Evolutionary conservation across 2,797 vertebrate genomes (phyloP), one percentile per base, ranked within the genome.

Genomic region (Staurois parvus): DNA sequence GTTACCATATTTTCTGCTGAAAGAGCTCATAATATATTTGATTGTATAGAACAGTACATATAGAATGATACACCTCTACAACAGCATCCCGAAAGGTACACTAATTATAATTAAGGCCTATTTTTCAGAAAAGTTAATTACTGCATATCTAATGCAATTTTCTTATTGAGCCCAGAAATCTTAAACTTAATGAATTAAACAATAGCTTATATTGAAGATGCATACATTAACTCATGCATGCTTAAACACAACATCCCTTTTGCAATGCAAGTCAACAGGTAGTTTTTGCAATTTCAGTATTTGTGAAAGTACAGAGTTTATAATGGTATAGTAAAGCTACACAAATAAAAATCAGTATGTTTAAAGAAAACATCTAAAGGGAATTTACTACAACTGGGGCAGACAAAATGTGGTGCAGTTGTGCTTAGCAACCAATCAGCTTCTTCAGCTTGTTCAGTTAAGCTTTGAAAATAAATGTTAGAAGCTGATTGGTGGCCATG

Each of bases 61-160:
- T 73, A 73, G 48, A 72, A 59, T 59, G 56, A n/a, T 72, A 40
- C n/a, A 59, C 69, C 56, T 81, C 34, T 59, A 29, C 79, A 72
- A 72, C n/a, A 59, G 26, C 69, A 62, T 81, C 30, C 73, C 32
- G 37, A 72, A 72, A 81, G 68, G 79, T 81, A 81, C 32, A 72
- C 79, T 73, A 72, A 81, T 81, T 81, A 81, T 81, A 81, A 81
- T 81, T 81, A 81, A 73, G 69, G 56, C 59, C 69, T 81, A 81
- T 72, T 81, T 81, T 72, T 81, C 79, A 32, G 69, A 72, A 81
- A 81, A 81, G 79, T 81, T 81, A 81, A 81, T 81, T 81, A 81
- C 79, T 81, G 79, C 79, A 81, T 81, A 81, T 72, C 68, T 81
- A 81, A 81, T 81, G 79, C 52, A 81, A 81, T 81, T 81, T 81